Evolutionary conservation across 1,140 invertebrate genomes (phyloP).

Genomic region (Meloidogyne chitwoodi): DNA sequence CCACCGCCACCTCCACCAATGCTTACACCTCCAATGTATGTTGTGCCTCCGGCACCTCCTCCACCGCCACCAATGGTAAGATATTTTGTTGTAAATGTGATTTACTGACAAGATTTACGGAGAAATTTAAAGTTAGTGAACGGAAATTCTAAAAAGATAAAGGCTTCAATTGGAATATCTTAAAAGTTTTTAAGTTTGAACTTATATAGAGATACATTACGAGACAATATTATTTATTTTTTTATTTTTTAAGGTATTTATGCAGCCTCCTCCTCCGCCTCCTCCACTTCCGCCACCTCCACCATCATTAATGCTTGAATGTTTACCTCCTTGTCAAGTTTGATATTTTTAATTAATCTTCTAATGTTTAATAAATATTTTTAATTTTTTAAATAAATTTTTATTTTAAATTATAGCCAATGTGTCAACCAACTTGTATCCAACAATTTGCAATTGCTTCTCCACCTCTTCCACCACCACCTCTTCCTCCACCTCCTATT

Average conservation of each 20-base stretch:
- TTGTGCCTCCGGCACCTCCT: not conserved
- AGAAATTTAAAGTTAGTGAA: too few species aligned
- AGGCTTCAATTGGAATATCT: too few species aligned
- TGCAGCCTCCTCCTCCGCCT: not conserved
- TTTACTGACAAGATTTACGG: too few species aligned
- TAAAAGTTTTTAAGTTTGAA: not conserved
- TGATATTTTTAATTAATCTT: not conserved
- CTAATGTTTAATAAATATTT: too few species aligned
- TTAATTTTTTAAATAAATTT: too few species aligned
- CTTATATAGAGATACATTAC: too few species aligned
- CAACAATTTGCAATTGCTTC: constrained; percentile 2
- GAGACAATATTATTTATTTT: too few species aligned
- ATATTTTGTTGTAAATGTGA: too few species aligned
- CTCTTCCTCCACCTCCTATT: not conserved
- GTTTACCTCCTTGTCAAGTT: not conserved
- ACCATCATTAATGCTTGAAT: not conserved
- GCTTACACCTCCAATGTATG: constrained; percentile 2
- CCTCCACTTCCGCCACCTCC: not conserved
- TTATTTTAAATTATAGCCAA: not conserved
- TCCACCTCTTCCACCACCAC: not conserved
- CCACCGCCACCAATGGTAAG: not conserved
- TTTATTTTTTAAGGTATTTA: not conserved
- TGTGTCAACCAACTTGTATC: not conserved
- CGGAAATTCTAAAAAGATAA: too few species aligned
- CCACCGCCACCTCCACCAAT: constrained; percentile 1